A percentile compares a stretch with the other conserved stretches of the same genome.
phyloP scores from a whole-genome alignment of 2,888 invertebrate genomes.

The Pimpla rufipes region DNA sequence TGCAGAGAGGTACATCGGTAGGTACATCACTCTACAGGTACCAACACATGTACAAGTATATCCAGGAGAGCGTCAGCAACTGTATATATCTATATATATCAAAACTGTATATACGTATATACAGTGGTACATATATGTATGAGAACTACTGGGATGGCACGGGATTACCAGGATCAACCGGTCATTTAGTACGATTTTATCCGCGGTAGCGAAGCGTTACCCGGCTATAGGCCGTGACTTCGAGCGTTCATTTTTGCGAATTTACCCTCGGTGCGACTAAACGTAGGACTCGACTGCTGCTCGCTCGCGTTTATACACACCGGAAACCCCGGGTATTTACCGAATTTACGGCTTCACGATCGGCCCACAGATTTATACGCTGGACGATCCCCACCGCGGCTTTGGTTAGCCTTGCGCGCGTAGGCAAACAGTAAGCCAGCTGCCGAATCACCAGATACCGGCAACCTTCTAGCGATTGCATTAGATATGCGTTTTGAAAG shows the following conservation, averaged over 20 bases:
- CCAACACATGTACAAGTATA: slow-evolving; percentile 7
- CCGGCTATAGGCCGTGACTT: slow-evolving; percentile 58
- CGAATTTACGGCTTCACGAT: slow-evolving; percentile 78
- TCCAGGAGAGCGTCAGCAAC: slow-evolving; percentile 1
- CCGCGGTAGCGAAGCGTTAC: slow-evolving; percentile 61
- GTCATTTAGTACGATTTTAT: slow-evolving; percentile 81
- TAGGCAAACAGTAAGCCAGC: background rate
- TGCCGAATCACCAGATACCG: background rate
- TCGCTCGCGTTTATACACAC: slow-evolving; percentile 33
- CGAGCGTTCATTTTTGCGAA: slow-evolving; percentile 82
- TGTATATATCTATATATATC: background rate
- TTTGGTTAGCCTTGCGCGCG: slow-evolving; percentile 9
- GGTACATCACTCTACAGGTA: slow-evolving; percentile 26
- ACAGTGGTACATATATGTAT: too few relatives aligned
- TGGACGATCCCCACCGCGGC: slow-evolving; percentile 67
- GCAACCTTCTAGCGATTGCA: background rate
- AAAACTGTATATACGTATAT: background rate
- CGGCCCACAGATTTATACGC: slow-evolving; percentile 74
- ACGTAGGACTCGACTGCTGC: slow-evolving; percentile 14
- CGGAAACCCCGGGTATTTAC: slow-evolving; percentile 72
- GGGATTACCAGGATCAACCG: slow-evolving; percentile 80
- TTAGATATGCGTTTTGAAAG: background rate
- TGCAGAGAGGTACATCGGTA: slow-evolving; percentile 35
- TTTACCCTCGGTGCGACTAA: slow-evolving; percentile 45
- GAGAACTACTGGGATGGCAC: slow-evolving; percentile 52